phyloP scores from a whole-genome alignment of 2,888 invertebrate genomes.

The Argyresthia albistria region DNA sequence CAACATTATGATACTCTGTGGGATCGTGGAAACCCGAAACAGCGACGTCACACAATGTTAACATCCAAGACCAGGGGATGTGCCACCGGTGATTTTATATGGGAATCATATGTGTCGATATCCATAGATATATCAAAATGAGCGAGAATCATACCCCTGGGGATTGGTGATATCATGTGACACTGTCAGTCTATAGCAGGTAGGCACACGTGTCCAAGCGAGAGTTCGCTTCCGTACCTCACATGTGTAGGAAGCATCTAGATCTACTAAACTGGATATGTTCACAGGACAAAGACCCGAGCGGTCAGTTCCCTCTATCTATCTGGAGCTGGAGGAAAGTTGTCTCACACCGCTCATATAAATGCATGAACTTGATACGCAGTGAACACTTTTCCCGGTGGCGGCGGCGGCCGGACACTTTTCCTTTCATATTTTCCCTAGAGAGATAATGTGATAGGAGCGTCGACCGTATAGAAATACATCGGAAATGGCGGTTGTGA shows the following conservation, averaged over 20 bases:
- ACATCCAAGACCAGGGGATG: too few species aligned
- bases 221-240: slow-evolving; percentile 25
- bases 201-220: too few species aligned
- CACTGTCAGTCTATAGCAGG: too few species aligned
- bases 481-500: slow-evolving; percentile 39
- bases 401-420: slow-evolving; percentile 23
- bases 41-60: too few species aligned
- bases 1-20: too few species aligned
- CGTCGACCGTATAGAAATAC: slow-evolving; percentile 7
- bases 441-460: slow-evolving; percentile 44
- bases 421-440: slow-evolving; percentile 42
- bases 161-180: too few species aligned
- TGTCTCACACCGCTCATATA: slow-evolving; percentile 50
- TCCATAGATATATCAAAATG: too few species aligned
- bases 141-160: too few species aligned
- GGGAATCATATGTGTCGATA: too few species aligned
- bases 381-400: slow-evolving; percentile 38
- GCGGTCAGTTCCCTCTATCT: slow-evolving; percentile 53
- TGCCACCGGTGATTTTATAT: too few species aligned
- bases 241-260: slow-evolving; percentile 29
- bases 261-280: slow-evolving; percentile 43
- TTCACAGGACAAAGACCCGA: slow-evolving; percentile 65
- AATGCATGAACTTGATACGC: slow-evolving; percentile 65
- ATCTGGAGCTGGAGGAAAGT: slow-evolving; percentile 62
- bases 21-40: too few species aligned